Conservation (phyloP, 2,888 invertebrate genomes). For the Drosophila nigricruria region DNA sequence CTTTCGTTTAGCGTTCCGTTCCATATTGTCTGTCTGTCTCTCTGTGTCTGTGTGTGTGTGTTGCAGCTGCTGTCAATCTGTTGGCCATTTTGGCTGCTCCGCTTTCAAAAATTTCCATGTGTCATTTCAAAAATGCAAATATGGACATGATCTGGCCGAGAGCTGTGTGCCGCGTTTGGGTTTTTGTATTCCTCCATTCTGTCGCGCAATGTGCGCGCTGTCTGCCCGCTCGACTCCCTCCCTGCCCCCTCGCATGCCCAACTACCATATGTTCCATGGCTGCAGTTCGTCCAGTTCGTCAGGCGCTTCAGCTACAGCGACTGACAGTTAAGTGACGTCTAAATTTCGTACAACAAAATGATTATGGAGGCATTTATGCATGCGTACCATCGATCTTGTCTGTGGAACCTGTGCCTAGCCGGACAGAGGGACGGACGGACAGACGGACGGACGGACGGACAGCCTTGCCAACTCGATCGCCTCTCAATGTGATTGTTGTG, state of each 20-base stretch:
- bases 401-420: slow-evolving; percentile 34
- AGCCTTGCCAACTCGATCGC: slow-evolving; percentile 32
- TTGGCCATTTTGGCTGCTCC: slow-evolving; percentile 69
- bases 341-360: slow-evolving; percentile 80
- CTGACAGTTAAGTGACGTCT: slow-evolving; percentile 81
- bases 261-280: slow-evolving; percentile 2
- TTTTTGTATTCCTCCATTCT: slow-evolving; percentile 23
- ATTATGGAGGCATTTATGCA: slow-evolving; percentile 81
- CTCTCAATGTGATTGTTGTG: slow-evolving; percentile 52
- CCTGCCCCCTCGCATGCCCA: neutral
- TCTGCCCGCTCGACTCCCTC: neutral
- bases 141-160: slow-evolving; percentile 76
- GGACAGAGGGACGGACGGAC: neutral
- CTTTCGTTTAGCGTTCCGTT: slow-evolving; percentile 68
- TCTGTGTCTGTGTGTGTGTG: slow-evolving; percentile 31
- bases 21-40: slow-evolving; percentile 12
- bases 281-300: slow-evolving; percentile 55
- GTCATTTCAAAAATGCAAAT: slow-evolving; percentile 82
- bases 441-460: neutral
- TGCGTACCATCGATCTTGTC: slow-evolving; percentile 69
- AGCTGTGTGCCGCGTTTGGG: slow-evolving; percentile 27
- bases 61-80: slow-evolving; percentile 81
- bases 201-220: slow-evolving; percentile 17
- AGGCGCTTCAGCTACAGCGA: slow-evolving; percentile 57
- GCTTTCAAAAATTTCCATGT: slow-evolving; percentile 78